Percentiles rank a stretch among this genome's conserved stretches.
Evolutionary conservation across 2,888 invertebrate genomes (phyloP).

Genomic region (Xylota sylvarum): DNA sequence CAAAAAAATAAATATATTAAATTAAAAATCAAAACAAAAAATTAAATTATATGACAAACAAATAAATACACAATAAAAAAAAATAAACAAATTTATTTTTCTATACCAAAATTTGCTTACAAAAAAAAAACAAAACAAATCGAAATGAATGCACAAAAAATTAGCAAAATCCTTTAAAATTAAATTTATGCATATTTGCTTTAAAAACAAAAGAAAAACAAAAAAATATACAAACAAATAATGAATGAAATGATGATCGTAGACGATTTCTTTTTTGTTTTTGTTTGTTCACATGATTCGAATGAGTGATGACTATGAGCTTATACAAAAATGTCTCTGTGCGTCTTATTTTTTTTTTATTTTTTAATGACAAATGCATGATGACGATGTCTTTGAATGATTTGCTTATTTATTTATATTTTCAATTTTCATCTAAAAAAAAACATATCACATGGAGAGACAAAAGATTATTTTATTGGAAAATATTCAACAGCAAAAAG

Average conservation of each 20-base stretch:
- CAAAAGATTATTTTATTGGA: slow-evolving; percentile 29
- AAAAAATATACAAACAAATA: background rate
- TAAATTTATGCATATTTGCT: slow-evolving; percentile 6
- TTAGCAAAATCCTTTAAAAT: slow-evolving; percentile 20
- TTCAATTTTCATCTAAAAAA: slow-evolving; percentile 84
- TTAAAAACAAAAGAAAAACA: slow-evolving; percentile 15
- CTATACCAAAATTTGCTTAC: slow-evolving; percentile 5
- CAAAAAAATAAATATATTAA: slow-evolving; percentile 79
- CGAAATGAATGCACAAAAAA: slow-evolving; percentile 35
- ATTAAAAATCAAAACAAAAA: slow-evolving; percentile 72
- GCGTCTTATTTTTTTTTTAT: slow-evolving; percentile 16
- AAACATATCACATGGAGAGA: slow-evolving; percentile 77
- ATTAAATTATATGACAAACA: slow-evolving; percentile 43
- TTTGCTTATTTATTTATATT: slow-evolving; percentile 79
- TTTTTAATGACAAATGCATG: slow-evolving; percentile 42
- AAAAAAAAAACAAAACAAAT: slow-evolving; percentile 22
- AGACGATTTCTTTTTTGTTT: background rate
- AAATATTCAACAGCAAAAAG: slow-evolving; percentile 33
- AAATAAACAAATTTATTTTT: background rate
- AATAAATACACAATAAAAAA: slow-evolving; percentile 37
- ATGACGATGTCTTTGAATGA: slow-evolving; percentile 69
- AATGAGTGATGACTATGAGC: slow-evolving; percentile 42
- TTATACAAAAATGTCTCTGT: slow-evolving; percentile 20
- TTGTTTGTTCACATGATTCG: slow-evolving; percentile 32
- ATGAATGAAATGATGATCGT: slow-evolving; percentile 47